phyloP scores from a whole-genome alignment of 1,140 invertebrate genomes.

The Euwallacea fornicatus region DNA sequence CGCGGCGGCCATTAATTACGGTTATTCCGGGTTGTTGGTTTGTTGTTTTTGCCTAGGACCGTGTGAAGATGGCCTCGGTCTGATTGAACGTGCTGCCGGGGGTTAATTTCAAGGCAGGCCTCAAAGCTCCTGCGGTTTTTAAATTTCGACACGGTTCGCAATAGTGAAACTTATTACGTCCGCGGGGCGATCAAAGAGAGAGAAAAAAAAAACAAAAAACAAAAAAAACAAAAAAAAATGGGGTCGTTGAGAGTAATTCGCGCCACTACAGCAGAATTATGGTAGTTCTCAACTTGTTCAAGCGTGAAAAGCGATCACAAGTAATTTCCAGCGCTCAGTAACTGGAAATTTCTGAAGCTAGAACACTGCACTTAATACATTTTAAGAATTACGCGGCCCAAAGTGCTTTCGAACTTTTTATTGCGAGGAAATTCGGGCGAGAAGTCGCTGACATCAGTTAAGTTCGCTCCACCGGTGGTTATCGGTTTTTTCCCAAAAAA shows the following conservation, averaged over 20 bases:
- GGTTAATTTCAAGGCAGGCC: too few relatives aligned
- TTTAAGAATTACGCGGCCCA: background rate
- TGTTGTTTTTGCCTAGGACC: slow-evolving; percentile 4
- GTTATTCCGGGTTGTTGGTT: slow-evolving; percentile 9
- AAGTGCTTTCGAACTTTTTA: background rate
- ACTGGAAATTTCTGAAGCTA: slow-evolving; percentile 1
- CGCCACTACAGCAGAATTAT: background rate
- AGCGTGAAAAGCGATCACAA: slow-evolving; percentile 1
- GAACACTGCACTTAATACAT: background rate
- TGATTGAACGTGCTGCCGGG: background rate
- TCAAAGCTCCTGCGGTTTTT: too few relatives aligned
- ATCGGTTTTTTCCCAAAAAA: too few relatives aligned
- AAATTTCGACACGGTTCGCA: too few relatives aligned
- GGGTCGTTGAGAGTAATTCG: background rate
- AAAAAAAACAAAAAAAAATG: too few relatives aligned
- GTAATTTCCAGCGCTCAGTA: background rate
- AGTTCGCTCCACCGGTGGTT: too few relatives aligned
- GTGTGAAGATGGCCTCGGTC: background rate
- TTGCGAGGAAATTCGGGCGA: too few relatives aligned
- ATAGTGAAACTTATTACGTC: too few relatives aligned
- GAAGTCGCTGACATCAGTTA: too few relatives aligned
- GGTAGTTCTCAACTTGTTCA: background rate
- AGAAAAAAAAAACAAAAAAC: too few relatives aligned
- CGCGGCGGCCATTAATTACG: slow-evolving; percentile 9
- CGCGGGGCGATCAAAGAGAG: too few relatives aligned